Evolutionary conservation across 1,140 invertebrate species (phyloP).

Genomic region (Anastatus disparis): DNA sequence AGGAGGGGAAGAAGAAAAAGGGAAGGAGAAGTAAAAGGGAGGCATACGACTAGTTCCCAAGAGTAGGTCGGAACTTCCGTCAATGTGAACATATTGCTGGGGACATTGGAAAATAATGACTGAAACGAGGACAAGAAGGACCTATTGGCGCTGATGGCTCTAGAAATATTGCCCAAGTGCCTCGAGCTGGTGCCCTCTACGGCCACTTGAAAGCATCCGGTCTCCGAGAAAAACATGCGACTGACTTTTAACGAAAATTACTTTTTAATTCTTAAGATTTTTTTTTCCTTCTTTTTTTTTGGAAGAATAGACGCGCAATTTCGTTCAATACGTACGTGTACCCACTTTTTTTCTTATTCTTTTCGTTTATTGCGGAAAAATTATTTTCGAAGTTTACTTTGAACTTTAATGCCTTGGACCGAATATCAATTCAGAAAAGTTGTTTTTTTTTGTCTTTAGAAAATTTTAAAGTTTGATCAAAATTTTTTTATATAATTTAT

Average conservation of each 20-base stretch:
- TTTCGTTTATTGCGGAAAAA: too few species aligned
- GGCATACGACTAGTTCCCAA: background rate
- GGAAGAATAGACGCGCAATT: too few species aligned
- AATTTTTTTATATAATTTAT: too few species aligned
- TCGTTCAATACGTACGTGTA: too few species aligned
- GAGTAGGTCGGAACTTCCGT: constrained; percentile 42
- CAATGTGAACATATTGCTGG: constrained; percentile 53
- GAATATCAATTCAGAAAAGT: too few species aligned
- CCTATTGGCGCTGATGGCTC: constrained; percentile 38
- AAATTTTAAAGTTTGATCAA: too few species aligned
- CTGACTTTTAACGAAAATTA: constrained; percentile 18
- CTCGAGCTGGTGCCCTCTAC: background rate
- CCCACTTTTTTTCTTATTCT: too few species aligned
- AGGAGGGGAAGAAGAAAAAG: background rate
- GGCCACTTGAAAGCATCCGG: constrained; percentile 34
- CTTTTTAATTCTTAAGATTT: background rate
- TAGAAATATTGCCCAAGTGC: constrained; percentile 27
- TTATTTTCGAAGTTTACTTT: too few species aligned
- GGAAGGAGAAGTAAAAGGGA: background rate
- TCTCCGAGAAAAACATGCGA: constrained; percentile 41
- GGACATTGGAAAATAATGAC: constrained; percentile 52
- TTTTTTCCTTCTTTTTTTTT: background rate
- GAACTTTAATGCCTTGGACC: too few species aligned
- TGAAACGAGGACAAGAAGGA: constrained; percentile 41
- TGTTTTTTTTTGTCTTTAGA: too few species aligned